Percentiles rank a stretch among this genome's conserved stretches.
phyloP scores from a whole-genome alignment of 2,888 invertebrate genomes.

The Tetrapedia diversipes region DNA sequence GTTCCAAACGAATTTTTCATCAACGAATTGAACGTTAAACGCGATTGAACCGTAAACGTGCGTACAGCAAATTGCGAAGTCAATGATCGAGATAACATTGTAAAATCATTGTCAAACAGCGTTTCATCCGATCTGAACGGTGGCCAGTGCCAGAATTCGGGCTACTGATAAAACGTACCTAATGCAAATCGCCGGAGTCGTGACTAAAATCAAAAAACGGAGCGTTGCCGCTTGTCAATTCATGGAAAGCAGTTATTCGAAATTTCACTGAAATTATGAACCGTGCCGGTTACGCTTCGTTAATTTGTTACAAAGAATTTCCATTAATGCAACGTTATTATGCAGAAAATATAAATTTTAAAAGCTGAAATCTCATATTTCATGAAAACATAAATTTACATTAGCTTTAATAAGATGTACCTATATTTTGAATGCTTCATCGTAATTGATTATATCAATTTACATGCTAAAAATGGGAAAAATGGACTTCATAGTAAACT shows the following conservation, averaged over 20 bases:
- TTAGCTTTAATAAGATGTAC: too few relatives aligned
- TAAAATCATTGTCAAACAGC: constrained; percentile 29
- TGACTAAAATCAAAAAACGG: constrained; percentile 13
- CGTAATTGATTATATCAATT: too few relatives aligned
- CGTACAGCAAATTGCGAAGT: constrained; percentile 29
- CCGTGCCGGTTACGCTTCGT: constrained; percentile 12
- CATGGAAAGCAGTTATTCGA: background rate
- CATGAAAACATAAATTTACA: too few relatives aligned
- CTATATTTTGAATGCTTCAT: too few relatives aligned
- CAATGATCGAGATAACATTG: constrained; percentile 28
- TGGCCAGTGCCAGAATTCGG: background rate
- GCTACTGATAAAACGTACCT: constrained; percentile 26
- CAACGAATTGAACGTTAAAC: constrained; percentile 18
- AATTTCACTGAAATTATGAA: constrained; percentile 1
- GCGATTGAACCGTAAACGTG: constrained; percentile 19
- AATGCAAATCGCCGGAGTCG: constrained; percentile 21
- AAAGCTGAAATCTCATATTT: too few relatives aligned
- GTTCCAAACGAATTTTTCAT: constrained; percentile 4
- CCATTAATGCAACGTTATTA: too few relatives aligned
- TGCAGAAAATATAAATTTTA: too few relatives aligned
- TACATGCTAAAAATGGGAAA: too few relatives aligned
- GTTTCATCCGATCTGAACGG: constrained; percentile 16
- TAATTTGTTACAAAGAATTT: constrained; percentile 7
- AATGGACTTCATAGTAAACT: too few relatives aligned
- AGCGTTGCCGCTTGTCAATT: background rate